A percentile compares a stretch with the other conserved stretches of the same genome.
Evolutionary conservation across 1,140 invertebrate species (phyloP).

Genomic region (Archegozetes longisetosus): DNA sequence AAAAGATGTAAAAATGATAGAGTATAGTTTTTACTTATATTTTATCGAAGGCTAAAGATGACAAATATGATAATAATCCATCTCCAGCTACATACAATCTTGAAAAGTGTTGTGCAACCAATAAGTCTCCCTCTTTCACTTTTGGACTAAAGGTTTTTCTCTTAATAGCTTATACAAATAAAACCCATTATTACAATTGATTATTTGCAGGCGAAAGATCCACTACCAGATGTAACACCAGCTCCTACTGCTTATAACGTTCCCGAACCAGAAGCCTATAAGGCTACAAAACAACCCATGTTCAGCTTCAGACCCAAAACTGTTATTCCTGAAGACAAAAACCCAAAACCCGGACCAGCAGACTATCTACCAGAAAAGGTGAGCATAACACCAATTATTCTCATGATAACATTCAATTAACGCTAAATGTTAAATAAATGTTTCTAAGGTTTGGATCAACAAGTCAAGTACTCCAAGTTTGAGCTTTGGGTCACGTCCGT

Average conservation of each 20-base stretch:
- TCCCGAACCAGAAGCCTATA: neutral
- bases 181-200: neutral
- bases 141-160: too few relatives aligned
- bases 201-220: neutral
- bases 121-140: too few relatives aligned
- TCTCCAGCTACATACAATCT: too few relatives aligned
- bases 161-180: too few relatives aligned
- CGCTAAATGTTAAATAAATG: neutral
- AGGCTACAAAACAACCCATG: neutral
- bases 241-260: neutral
- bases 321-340: neutral
- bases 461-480: neutral
- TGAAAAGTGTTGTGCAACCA: too few relatives aligned
- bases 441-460: neutral
- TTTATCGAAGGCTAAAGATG: too few relatives aligned
- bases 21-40: too few relatives aligned
- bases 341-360: neutral
- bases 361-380: constrained; percentile 3
- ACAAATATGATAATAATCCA: too few relatives aligned
- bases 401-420: too few relatives aligned
- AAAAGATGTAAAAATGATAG: too few relatives aligned
- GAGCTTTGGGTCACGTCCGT: neutral
- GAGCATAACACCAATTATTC: neutral
- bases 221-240: neutral
- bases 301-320: neutral